Evolutionary conservation across 1,140 invertebrate genomes (phyloP), one percentile per base, ranked within the genome.

Genomic region (Drosophila watanabei): DNA sequence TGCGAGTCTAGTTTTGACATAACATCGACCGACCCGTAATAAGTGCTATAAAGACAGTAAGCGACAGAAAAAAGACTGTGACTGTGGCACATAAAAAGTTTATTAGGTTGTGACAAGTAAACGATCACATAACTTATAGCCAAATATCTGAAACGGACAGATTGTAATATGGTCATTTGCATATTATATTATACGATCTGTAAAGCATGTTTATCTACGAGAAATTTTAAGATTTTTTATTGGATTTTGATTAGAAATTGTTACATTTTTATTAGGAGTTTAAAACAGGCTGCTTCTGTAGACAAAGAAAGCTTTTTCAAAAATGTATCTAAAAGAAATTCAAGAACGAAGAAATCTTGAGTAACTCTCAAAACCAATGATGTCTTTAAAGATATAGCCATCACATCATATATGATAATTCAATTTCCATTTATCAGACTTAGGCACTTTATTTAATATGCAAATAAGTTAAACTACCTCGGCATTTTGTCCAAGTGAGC

Each of bases 61-160:
- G 35, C 45, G 33, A 30, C 39, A 41, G 37, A 14, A 48, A 59
- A 62, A 62, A 37, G 6, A 48, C 48, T 16, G 14, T 39, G 46
- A 51, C 63, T 63, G 60, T 63, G 71, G 20, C 14, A 73, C 49
- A 63, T 65, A 63, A 80, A 46, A 84, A 64, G 68, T 84, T 89
- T 84, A 88, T 88, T 72, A 80, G 75, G 43, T 82, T 84, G 64
- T 62, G 77, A 68, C 77, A 73, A 79, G 59, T 60, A 75, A 79
- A 75, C 64, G 43, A 64, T 71, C 77, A 62, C 84, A 83, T 80
- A 80, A 83, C 77, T 46, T 28, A 39, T 48, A 70, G 30, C 39
- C 35, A 52, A 45, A 65, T 45, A 68, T 37, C 10, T 28, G 35
- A 51, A 37, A 57, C 52, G 56, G 37, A 33, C 28, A 46, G 54